Percentiles rank a stretch among this genome's conserved stretches.
Conservation (phyloP, 2,113 vertebrate species). For the Glaucomys volans region DNA sequence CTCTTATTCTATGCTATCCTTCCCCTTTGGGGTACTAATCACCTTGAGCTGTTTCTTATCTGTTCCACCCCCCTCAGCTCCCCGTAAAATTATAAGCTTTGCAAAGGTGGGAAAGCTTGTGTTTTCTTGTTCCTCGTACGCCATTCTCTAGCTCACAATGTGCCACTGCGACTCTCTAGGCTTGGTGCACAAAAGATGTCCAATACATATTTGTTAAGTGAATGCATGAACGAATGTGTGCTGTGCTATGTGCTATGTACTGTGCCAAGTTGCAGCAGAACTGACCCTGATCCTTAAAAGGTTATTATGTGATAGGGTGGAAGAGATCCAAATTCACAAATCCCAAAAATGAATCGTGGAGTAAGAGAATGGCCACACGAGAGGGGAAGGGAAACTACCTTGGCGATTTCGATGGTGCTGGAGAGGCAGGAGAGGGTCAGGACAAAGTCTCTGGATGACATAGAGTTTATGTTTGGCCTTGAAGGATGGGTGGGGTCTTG, state of each 20-base stretch:
- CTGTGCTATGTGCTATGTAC: background rate
- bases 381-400: background rate
- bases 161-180: background rate
- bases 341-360: background rate
- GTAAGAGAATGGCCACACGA: background rate
- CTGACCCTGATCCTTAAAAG: background rate
- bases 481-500: background rate
- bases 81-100: background rate
- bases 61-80: background rate
- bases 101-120: background rate
- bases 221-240: background rate
- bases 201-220: background rate
- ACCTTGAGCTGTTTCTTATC: background rate
- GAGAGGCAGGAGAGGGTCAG: background rate
- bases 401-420: background rate
- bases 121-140: background rate
- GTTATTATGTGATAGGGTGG: background rate
- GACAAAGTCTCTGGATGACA: background rate
- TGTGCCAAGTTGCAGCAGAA: background rate
- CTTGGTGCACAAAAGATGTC: background rate
- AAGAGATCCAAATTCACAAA: background rate
- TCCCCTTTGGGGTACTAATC: background rate
- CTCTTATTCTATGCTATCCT: background rate
- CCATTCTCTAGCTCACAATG: background rate
- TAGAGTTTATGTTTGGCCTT: background rate